Conservation (phyloP, 2,797 vertebrate species). For the Apogon hyalosoma region DNA sequence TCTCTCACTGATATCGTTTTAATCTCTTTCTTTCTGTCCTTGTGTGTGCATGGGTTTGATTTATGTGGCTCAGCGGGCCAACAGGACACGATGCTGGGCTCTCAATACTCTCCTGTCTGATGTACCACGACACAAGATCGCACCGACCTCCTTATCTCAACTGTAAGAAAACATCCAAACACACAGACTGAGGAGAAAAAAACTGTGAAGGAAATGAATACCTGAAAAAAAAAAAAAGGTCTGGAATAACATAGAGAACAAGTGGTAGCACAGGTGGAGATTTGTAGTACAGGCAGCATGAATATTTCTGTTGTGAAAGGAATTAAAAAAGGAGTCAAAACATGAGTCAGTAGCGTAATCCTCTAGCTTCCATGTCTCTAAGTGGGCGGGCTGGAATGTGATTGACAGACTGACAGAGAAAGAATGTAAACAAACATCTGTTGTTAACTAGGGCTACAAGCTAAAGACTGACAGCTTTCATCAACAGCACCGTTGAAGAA, state of each 20-base stretch:
- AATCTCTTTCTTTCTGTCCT: conserved; percentile 79
- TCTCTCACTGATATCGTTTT: conserved; percentile 79
- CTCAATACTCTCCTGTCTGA: conserved; percentile 68
- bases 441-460: neutral
- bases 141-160: conserved; percentile 65
- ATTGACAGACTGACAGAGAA: neutral
- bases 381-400: conserved; percentile 5
- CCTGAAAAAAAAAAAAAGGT: conserved; percentile 28
- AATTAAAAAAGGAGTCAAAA: no score
- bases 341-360: no score
- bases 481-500: neutral
- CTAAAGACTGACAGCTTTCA: neutral
- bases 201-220: conserved; percentile 62
- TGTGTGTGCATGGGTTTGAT: conserved; percentile 71
- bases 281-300: no score
- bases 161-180: conserved; percentile 51
- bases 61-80: conserved; percentile 73
- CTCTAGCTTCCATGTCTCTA: neutral
- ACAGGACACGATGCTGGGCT: conserved; percentile 55
- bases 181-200: conserved; percentile 26
- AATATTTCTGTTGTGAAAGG: no score
- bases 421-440: conserved; percentile 3
- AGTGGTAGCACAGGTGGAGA: neutral
- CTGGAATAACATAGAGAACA: conserved; percentile 2
- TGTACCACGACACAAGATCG: conserved; percentile 61